Base-by-base conservation (phyloP, 2,113 vertebrate genomes). In the Mormoops blainvillei region DNA sequence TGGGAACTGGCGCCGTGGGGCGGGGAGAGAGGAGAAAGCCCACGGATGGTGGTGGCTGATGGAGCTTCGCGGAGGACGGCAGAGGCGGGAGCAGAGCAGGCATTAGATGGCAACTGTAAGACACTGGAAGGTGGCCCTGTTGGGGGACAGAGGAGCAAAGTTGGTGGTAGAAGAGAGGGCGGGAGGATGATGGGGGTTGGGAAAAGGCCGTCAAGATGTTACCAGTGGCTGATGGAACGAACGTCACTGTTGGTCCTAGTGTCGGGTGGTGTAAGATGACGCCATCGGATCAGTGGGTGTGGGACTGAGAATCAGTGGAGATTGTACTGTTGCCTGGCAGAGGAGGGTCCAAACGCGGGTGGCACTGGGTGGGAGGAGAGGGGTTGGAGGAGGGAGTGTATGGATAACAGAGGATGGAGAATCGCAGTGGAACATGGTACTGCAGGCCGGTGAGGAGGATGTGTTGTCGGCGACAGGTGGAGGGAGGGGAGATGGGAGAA, bases 251-350 rank as follows among this genome's bases (percentile, higher is more conserved):
- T 1, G 28, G 61, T 9, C 7, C 0, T 1, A 2, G 33, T 3
- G n/a, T 16, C 8, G 11, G 10, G 45, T 48, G 18, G 16, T 9
- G 2, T 19, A 15, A 12, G 73, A 18, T 1, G 3, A 20, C 3
- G 28, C 26, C 11, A 0, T 0, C 5, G 31, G 41, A 0, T 38
- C 5, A 38, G 20, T 20, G 52, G 77, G 4, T 0, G 2, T 1
- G 58, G 52, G 31, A 8, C 2, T 10, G 48, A 38, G 65, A 22
- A 4, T 14, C 28, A 6, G n/a, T 11, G n/a, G n/a, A n/a, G n/a
- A n/a, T n/a, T n/a, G n/a, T n/a, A n/a, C n/a, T n/a, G n/a, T n/a
- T n/a, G n/a, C n/a, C n/a, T n/a, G n/a, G n/a, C n/a, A n/a, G n/a
- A n/a, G n/a, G n/a, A n/a, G n/a, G n/a, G n/a, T n/a, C n/a, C n/a